These are phyloP conservation scores for Muricea muricata DNA, from an alignment of 92 coral and sea anemone genomes.

Conservation along the genomic window DNA sequence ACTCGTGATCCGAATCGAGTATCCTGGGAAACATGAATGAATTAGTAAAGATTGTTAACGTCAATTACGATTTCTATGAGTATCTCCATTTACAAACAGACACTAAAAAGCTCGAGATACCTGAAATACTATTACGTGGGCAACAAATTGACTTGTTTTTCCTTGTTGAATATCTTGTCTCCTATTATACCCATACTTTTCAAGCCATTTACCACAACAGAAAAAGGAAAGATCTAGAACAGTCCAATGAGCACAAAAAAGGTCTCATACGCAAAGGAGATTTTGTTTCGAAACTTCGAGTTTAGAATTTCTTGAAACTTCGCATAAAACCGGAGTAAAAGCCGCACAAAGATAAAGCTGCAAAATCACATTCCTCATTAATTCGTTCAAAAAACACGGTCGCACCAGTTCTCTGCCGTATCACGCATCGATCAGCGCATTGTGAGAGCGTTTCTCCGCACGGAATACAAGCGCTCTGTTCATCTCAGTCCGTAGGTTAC, in stretches of 20 bases:
- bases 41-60: no score
- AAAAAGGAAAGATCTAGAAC: not conserved
- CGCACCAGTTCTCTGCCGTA: slow-evolving; percentile 30
- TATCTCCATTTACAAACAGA: not conserved
- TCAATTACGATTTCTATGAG: slow-evolving; percentile 23
- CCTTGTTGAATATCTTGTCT: slow-evolving; percentile 12
- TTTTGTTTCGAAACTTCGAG: not conserved
- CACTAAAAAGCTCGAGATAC: slow-evolving; percentile 27
- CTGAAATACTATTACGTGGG: slow-evolving; percentile 36
- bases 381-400: slow-evolving; percentile 19
- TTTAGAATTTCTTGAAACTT: not conserved
- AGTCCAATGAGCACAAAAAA: not conserved
- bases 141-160: slow-evolving; percentile 19
- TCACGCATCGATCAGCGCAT: slow-evolving; percentile 47
- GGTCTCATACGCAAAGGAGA: not conserved
- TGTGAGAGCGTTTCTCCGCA: slow-evolving; percentile 12
- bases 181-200: slow-evolving; percentile 5
- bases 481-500: no score
- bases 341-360: not conserved
- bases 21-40: no score
- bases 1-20: no score
- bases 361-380: not conserved
- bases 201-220: not conserved
- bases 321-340: not conserved
- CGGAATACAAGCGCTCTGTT: not conserved